Percentiles rank a stretch among this genome's conserved stretches.
These are phyloP conservation scores for Hypomesus transpacificus DNA, from an alignment of 2,113 vertebrate genomes.

Conservation along the genomic window DNA sequence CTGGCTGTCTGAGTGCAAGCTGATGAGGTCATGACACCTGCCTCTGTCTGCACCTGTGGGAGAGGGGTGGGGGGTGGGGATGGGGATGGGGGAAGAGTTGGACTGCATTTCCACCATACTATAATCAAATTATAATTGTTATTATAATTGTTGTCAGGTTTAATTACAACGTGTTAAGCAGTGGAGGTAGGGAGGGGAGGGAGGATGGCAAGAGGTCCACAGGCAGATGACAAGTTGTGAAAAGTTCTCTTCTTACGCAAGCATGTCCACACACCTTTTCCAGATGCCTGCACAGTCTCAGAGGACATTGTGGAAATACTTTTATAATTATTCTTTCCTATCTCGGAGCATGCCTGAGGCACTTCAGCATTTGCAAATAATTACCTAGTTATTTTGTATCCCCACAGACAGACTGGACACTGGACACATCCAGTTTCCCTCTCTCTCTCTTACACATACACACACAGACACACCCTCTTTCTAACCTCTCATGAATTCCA, in stretches of 20 bases:
- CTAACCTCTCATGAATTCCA: slow-evolving; percentile 32
- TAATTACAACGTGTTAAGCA: slow-evolving; percentile 53
- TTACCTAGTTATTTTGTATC: too few relatives aligned
- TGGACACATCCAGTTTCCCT: background rate
- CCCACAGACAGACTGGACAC: background rate
- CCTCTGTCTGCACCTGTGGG: slow-evolving; percentile 40
- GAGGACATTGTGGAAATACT: slow-evolving; percentile 12
- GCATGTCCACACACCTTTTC: too few relatives aligned
- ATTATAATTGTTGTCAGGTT: slow-evolving; percentile 53
- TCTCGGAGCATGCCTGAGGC: too few relatives aligned
- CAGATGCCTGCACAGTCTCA: background rate
- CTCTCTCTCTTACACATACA: background rate
- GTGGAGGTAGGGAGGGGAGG: slow-evolving; percentile 12
- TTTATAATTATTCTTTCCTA: background rate
- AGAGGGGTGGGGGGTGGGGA: slow-evolving; percentile 7
- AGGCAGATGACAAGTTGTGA: too few relatives aligned
- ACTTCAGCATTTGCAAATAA: too few relatives aligned
- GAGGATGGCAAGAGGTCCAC: background rate
- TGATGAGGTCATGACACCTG: slow-evolving; percentile 39
- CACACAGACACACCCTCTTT: background rate
- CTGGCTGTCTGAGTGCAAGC: slow-evolving; percentile 13
- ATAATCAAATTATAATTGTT: too few relatives aligned
- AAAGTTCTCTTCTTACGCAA: too few relatives aligned
- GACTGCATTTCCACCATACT: slow-evolving; percentile 34
- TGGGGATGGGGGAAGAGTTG: slow-evolving; percentile 33